Evolutionary conservation across 2,113 vertebrate genomes (phyloP).

Genomic region (Mobula birostris): DNA sequence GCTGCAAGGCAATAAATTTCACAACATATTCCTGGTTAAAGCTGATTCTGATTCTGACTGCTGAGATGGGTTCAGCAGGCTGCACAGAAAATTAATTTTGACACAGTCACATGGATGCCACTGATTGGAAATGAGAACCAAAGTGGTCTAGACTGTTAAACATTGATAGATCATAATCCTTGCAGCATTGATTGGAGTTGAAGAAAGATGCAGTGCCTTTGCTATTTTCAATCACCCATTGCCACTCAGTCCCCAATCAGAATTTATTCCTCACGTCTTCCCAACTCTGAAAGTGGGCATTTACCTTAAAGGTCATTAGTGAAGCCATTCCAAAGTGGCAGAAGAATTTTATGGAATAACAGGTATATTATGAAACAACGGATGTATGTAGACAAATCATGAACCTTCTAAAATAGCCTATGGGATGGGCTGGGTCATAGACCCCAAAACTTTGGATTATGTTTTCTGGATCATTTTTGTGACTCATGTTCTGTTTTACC

Average conservation of each 20-base stretch:
- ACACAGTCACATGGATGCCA: background rate
- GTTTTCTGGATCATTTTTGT: background rate
- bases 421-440: background rate
- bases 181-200: no score
- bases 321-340: background rate
- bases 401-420: background rate
- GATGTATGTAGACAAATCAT: background rate
- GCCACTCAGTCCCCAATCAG: background rate
- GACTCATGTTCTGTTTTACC: background rate
- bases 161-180: background rate
- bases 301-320: background rate
- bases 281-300: background rate
- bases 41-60: background rate
- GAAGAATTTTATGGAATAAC: background rate
- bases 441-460: background rate
- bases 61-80: background rate
- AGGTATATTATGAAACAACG: background rate
- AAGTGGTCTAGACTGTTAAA: background rate
- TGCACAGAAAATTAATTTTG: no score
- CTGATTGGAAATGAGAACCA: background rate
- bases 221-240: background rate
- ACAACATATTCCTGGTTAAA: no score
- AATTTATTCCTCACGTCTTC: background rate
- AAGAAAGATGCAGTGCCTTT: background rate
- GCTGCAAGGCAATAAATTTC: no score